Percentiles rank a stretch among this genome's conserved stretches.
phyloP scores from a whole-genome alignment of 2,888 invertebrate genomes.

The Labia minor region DNA sequence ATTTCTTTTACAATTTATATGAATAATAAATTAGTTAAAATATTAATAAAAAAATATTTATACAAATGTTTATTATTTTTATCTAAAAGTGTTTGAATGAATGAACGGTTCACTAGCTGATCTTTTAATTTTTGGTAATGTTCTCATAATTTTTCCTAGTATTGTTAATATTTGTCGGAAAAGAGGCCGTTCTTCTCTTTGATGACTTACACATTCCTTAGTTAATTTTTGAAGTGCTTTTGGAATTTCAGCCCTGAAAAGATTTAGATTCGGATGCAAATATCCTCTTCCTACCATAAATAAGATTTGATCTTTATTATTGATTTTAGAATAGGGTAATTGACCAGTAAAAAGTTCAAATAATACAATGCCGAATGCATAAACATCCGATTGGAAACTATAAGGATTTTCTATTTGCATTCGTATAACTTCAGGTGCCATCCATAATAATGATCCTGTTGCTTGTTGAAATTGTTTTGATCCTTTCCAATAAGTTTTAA shows the following conservation, averaged over 20 bases:
- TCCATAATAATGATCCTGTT: constrained; percentile 48
- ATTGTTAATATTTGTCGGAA: constrained; percentile 44
- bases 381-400: constrained; percentile 50
- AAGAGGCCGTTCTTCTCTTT: constrained; percentile 43
- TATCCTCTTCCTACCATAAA: constrained; percentile 49
- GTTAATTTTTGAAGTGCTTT: constrained; percentile 42
- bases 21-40: no score
- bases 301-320: constrained; percentile 47
- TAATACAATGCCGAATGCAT: constrained; percentile 50
- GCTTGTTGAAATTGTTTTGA: constrained; percentile 44
- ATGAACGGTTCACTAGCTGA: constrained; percentile 46
- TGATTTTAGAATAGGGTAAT: constrained; percentile 45
- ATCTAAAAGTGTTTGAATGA: no score
- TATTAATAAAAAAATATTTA: no score
- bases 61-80: no score
- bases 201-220: constrained; percentile 44
- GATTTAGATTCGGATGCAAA: constrained; percentile 42
- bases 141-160: constrained; percentile 40
- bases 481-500: constrained; percentile 93
- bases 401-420: constrained; percentile 50
- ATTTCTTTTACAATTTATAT: no score
- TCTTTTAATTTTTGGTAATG: constrained; percentile 45
- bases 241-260: constrained; percentile 43
- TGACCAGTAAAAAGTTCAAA: constrained; percentile 46
- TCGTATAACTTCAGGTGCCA: constrained; percentile 55